These are phyloP conservation scores for Oryzias woworae DNA, from an alignment of 2,113 vertebrate genomes.

Conservation along the genomic window DNA sequence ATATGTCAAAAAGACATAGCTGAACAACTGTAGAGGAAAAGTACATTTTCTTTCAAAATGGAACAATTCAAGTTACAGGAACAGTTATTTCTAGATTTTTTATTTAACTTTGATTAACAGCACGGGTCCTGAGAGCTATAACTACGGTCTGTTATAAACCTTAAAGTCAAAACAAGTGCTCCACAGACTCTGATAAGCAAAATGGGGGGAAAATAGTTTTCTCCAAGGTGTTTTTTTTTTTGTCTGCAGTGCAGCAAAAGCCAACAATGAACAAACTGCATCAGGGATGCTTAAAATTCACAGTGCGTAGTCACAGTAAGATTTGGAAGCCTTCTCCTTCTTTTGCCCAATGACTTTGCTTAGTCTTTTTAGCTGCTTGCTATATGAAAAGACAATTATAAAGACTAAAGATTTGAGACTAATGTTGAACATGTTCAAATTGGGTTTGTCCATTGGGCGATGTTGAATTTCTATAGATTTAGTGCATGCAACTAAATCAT, in stretches of 20 bases:
- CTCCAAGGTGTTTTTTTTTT: constrained; percentile 1
- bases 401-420: too few species aligned
- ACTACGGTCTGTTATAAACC: neutral
- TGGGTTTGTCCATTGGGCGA: too few species aligned
- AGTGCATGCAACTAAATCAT: neutral
- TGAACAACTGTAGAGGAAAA: constrained; percentile 20
- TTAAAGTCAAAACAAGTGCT: neutral
- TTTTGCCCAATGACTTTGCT: neutral
- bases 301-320: neutral
- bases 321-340: neutral
- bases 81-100: too few species aligned
- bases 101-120: neutral
- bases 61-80: too few species aligned
- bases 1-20: constrained; percentile 9
- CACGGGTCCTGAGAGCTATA: neutral
- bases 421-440: too few species aligned
- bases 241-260: constrained; percentile 1
- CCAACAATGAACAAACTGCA: constrained; percentile 8
- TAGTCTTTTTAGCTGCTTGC: neutral
- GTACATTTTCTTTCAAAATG: constrained; percentile 18
- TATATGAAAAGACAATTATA: too few species aligned
- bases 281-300: constrained; percentile 9
- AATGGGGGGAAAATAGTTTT: neutral
- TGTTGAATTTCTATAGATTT: neutral
- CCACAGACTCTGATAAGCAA: neutral